Base-by-base conservation (phyloP, 2,888 invertebrate genomes). In the Mythimna impura region DNA sequence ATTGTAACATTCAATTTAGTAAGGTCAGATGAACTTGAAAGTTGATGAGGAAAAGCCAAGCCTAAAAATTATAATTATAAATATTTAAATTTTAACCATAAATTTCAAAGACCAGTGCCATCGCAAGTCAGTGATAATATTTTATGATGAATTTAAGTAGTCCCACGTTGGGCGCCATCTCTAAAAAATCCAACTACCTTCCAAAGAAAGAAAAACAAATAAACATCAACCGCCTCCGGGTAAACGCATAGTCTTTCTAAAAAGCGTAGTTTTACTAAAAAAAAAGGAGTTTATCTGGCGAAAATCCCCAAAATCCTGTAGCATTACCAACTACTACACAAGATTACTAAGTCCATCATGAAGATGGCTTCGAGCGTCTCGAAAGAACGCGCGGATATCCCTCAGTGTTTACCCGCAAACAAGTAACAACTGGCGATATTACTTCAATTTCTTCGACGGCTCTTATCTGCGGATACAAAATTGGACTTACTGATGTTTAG, bases 401-500 rank as follows among this genome's bases (percentile, higher is more conserved):
- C 76, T 82, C 88, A 86, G 82, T 90, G 91, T 90, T 92, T 91
- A 90, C 89, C 87, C 88, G 87, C 89, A 90, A 89, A 90, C 92
- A 90, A 90, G 91, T 90, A 89, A 89, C 91, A 89, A 90, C 91
- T 89, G 90, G 86, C 90, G 86, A 91, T 92, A 91, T 92, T 91
- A 92, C 92, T 91, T 89, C 91, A 92, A 93, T 93, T 92, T 91
- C 92, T 92, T 92, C 89, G 88, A 87, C 87, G 89, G 88, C 86
- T 90, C 92, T 92, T 92, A 93, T 93, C 92, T 91, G 66, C 69
- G 87, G 87, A 88, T 88, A 83, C 87, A 80, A 83, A 72, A 63
- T 47, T 61, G 52, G 82, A 89, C 89, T 87, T 67, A 92, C 89
- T 30, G 87, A 2, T 50, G 0, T 6, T 5, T 0, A 69, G 64